These are phyloP conservation scores for Dicroscelio sp. DNA, from an alignment of 2,888 invertebrate species.

Conservation along the genomic window DNA sequence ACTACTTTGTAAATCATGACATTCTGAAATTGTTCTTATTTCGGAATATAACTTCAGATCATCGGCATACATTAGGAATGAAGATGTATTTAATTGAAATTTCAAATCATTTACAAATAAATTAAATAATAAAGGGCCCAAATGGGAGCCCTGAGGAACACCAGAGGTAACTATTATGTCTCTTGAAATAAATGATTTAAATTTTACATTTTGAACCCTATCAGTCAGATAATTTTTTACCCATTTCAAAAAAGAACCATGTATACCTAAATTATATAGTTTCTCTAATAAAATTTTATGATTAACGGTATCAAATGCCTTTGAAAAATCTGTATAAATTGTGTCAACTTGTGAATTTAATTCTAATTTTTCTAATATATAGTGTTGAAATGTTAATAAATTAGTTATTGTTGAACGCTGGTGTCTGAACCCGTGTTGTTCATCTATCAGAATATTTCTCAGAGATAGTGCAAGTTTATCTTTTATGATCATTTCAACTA, in stretches of 20 bases:
- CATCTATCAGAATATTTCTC: neutral
- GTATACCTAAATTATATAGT: no score
- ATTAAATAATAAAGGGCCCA: neutral
- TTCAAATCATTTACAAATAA: conserved; percentile 20
- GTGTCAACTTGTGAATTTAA: no score
- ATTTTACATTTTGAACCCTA: neutral
- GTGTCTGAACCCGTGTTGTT: no score
- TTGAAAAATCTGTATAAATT: no score
- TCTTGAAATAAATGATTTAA: neutral
- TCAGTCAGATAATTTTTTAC: neutral
- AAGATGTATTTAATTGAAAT: neutral
- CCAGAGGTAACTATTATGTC: neutral
- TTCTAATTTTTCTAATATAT: no score
- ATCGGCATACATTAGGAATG: neutral
- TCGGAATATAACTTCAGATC: neutral
- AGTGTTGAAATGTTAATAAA: no score
- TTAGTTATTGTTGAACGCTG: no score
- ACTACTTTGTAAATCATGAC: no score
- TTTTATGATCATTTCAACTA: neutral
- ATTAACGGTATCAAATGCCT: no score
- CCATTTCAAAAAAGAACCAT: no score
- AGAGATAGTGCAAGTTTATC: neutral
- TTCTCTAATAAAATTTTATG: no score
- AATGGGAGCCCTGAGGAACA: neutral
- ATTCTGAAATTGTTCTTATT: no score